Evolutionary conservation across 2,113 vertebrate species (phyloP), one percentile per base, ranked within the genome.

Genomic region (Sterrhoptilus dennistouni): DNA sequence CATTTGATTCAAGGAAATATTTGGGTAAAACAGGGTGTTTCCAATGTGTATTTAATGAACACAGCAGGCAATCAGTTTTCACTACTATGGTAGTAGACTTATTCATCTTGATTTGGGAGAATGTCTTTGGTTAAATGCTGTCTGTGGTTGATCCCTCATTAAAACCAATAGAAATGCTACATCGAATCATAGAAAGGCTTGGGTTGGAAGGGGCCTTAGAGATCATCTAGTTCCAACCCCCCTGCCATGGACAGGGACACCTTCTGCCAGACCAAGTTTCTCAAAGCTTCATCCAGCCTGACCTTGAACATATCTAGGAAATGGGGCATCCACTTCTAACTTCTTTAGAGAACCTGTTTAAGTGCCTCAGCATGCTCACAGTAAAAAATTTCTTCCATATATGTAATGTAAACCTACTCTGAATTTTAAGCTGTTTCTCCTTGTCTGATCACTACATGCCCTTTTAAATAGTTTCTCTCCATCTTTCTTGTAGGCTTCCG

Each of bases 21-120:
- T 95, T 92, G 47, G 64, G 83, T 83, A 74, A 87, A 96, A 87
- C 38, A 56, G 31, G 29, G 20, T 91, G 27, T 42, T 44, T 92
- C 33, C 69, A 60, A 74, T 3, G 5, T 61, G 4, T 66, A 49
- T 71, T 74, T 89, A 18, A 54, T 44, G 47, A 92, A 59, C 38
- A 23, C 18, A 86, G 66, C 49, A 94, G 50, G 45, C 36, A 81
- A 19, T 15, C 6, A 29, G 36, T 63, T 44, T 74, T 97, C 44
- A 40, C 42, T 69, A 35, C 38, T 70, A 11, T 52, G 47, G 52
- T 88, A 66, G 69, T 50, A 86, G 75, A 89, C 66, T 79, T 93
- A 47, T 8, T 93, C 71, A 78, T 20, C 56, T 85, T 94, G n/a
- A 44, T 83, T 90, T 56, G 21, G 47, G 64, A 72, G 72, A 61